Base-by-base conservation (phyloP, 1,140 invertebrate genomes). In the Drosophila sp. region DNA sequence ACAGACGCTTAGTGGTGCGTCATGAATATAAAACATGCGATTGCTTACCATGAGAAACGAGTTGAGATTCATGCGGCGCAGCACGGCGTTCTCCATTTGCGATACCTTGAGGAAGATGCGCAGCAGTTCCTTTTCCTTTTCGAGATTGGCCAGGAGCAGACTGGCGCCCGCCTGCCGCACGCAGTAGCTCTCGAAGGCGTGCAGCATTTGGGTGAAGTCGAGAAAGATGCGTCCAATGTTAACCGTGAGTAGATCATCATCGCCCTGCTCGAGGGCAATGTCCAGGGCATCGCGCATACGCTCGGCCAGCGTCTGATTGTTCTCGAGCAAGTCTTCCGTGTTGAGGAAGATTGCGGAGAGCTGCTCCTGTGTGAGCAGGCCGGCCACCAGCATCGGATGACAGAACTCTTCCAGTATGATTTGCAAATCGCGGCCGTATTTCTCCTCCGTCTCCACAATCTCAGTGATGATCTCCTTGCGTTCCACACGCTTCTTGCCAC, bases 381-480 rank as follows among this genome's bases (percentile, higher is more conserved):
- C 97, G 56, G 97, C 97, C 32, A 97, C 96, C 72, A 97, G 93
- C 95, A 98, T 98, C 0, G 97, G 98, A 80, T 96, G 95, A 92
- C 97, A 97, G 92, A 99, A 99, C 91, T 99, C 97, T 92, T 99
- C 97, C 43, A 97, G 92, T 63, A 99, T 96, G 45, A 99, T 98
- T 82, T 96, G 95, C 72, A 99, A 93, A 93, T 99, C 97, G 74
- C 97, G 93, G 1, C 97, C 97, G 90, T 99, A 99, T 90, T 98
- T 99, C 76, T 98, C 95, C 93, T 99, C 98, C 0, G 98, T 99
- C 92, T 99, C 98, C 2, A 98, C 96, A 69, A 99, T 98, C 93
- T 99, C 98, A 1, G 96, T 96, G 50, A 99, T 97, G 14, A 98
- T 98, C 93, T 99, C 97, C 87, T 97, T 97, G 36, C 97, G 94